These are phyloP conservation scores for Cynopterus brachyotis DNA, from an alignment of 2,113 vertebrate species.

Conservation along the genomic window DNA sequence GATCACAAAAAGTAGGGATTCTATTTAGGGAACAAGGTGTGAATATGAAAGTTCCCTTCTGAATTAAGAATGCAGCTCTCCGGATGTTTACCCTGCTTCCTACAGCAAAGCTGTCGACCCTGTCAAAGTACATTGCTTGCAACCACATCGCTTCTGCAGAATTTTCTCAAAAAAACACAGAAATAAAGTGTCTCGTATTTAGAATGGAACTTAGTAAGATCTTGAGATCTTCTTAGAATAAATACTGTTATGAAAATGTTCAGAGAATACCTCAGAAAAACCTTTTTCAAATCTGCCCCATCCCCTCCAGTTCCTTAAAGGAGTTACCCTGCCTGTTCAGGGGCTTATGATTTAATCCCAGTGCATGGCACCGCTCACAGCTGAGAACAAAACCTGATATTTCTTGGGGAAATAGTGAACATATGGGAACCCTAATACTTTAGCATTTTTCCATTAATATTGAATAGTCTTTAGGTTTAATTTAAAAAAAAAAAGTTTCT, in stretches of 20 bases:
- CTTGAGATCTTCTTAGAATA: constrained; percentile 71
- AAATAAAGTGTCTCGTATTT: constrained; percentile 72
- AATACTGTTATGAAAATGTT: constrained; percentile 58
- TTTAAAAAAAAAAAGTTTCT: background rate
- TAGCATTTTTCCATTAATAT: background rate
- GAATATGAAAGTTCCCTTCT: constrained; percentile 65
- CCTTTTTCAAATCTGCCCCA: background rate
- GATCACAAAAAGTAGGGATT: constrained; percentile 59
- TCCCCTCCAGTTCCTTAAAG: background rate
- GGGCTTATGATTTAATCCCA: background rate
- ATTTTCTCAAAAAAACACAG: constrained; percentile 74
- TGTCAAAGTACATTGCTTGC: constrained; percentile 62
- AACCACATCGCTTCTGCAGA: constrained; percentile 70
- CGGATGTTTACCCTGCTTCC: constrained; percentile 67
- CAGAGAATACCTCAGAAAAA: constrained; percentile 56
- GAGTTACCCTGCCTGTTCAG: background rate
- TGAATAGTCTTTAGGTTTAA: background rate
- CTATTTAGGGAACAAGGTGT: constrained; percentile 49
- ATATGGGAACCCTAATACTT: background rate
- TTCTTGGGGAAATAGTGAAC: background rate
- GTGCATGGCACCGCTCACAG: background rate
- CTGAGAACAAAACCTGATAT: background rate
- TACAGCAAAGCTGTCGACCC: constrained; percentile 61
- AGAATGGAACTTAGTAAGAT: constrained; percentile 73
- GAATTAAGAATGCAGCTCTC: constrained; percentile 69